Evolutionary conservation across 2,797 vertebrate species (phyloP), one percentile per base, ranked within the genome.

Genomic region (Prunella strophiata): DNA sequence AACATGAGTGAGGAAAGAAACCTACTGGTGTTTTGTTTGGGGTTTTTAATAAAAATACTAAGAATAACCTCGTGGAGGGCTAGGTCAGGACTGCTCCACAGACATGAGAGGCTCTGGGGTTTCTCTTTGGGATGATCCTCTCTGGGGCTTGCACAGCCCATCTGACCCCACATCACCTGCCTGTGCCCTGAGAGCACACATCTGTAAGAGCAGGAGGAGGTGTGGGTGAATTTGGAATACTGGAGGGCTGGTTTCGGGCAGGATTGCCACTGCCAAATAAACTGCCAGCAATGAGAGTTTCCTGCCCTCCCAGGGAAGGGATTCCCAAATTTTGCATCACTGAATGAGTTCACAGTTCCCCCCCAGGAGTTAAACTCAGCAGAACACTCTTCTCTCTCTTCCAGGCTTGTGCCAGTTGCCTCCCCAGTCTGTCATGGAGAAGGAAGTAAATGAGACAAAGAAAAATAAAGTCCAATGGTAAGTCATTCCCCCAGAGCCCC

Each of bases 401-500:
- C 59, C 50, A 99, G 98, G 98, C 27, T 89, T 98, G 25, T 94
- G 81, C n/a, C 78, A 32, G 8, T 87, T 99, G 72, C 98, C 98
- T 16, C 89, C 98, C 47, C 80, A 63, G 29, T 87, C 97, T 36
- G 83, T 66, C 63, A 99, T 98, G 98, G 92, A 97, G 71, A 88
- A 98, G 50, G 98, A 98, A 91, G 97, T 98, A 65, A 95, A 98
- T 7, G 89, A 93, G 72, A 97, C 96, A n/a, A 98, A 97, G 87
- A 72, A 97, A 93, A 97, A 91, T 38, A 81, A 85, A 68, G 13
- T 85, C 40, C 19, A 11, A 43, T 42, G 96, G 97, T 98, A 89
- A 97, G 95, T 57, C 18, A 6, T 25, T 47, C 47, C 36, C 36
- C 13, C 4, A 10, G 72, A 78, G 25, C 11, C 19, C 42, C 8